Conservation (phyloP, 1,140 invertebrate species). For the Notospermus geniculatus region DNA sequence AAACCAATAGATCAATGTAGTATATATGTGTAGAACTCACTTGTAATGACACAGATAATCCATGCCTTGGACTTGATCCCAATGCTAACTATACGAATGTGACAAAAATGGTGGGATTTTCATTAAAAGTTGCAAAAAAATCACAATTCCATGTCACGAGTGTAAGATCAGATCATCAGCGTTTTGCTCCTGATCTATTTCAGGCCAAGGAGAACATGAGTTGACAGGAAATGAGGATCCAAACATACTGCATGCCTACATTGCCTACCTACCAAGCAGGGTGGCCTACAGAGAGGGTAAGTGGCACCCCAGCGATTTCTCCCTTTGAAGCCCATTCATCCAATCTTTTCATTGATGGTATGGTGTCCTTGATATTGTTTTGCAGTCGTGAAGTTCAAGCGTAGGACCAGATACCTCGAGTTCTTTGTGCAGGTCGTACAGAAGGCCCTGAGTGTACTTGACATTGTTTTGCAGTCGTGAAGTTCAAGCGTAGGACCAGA, state of each 20-base stretch:
- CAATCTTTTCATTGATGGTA: background rate
- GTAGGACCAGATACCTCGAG: constrained; percentile 47
- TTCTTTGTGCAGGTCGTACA: constrained; percentile 51
- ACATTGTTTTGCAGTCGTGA: constrained; percentile 46
- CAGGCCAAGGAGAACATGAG: constrained; percentile 50
- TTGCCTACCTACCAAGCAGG: constrained; percentile 49
- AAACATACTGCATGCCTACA: constrained; percentile 52
- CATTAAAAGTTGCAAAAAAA: too few species aligned
- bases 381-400: constrained; percentile 51
- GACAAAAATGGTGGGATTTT: too few species aligned
- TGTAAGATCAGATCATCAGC: background rate
- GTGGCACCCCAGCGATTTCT: background rate
- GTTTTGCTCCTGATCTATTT: constrained; percentile 10
- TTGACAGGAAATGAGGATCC: constrained; percentile 52
- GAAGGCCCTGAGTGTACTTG: constrained; percentile 53
- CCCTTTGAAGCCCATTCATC: background rate
- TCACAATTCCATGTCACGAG: background rate
- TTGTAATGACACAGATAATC: too few species aligned
- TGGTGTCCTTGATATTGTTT: background rate
- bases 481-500: constrained; percentile 44
- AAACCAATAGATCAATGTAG: too few species aligned
- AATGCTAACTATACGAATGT: too few species aligned
- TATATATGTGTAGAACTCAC: too few species aligned
- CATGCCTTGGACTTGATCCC: too few species aligned
- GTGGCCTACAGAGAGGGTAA: constrained; percentile 51